A percentile compares a stretch with the other conserved stretches of the same genome.
These are phyloP conservation scores for Lucinisca nassula DNA, from an alignment of 2,888 invertebrate genomes.

Conservation along the genomic window DNA sequence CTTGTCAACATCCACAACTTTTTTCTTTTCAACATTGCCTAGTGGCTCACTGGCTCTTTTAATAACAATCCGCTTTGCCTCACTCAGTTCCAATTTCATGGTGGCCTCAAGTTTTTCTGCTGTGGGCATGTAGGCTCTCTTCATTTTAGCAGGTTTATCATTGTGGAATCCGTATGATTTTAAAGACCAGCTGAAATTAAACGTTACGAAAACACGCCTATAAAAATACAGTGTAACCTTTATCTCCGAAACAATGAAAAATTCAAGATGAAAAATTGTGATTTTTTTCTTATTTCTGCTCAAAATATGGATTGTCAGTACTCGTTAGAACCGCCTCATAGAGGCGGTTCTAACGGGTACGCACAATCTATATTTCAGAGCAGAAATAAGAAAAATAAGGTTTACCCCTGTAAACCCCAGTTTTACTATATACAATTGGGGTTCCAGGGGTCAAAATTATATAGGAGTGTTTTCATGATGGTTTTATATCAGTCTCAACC, in stretches of 20 bases:
- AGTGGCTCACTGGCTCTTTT: neutral
- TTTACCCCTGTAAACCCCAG: no score
- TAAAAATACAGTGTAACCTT: neutral
- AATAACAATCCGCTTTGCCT: neutral
- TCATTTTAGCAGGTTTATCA: neutral
- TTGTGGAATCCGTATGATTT: constrained; percentile 46
- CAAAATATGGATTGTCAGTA: neutral
- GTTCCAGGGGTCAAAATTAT: no score
- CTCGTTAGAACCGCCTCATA: neutral
- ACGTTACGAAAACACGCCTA: neutral
- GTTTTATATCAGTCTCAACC: no score
- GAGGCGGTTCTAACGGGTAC: neutral
- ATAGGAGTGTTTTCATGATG: no score
- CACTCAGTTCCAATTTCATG: constrained; percentile 61
- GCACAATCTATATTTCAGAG: no score
- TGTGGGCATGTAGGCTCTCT: constrained; percentile 56
- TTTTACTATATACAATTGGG: no score
- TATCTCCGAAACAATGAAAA: neutral
- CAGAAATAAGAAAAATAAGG: no score
- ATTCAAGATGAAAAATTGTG: no score
- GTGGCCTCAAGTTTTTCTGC: constrained; percentile 50
- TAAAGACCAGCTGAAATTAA: constrained; percentile 54
- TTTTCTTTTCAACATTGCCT: neutral
- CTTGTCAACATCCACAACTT: neutral
- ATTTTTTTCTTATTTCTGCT: neutral